Evolutionary conservation across 1,140 invertebrate genomes (phyloP), one percentile per base, ranked within the genome.

Genomic region (Drosophila orosa): DNA sequence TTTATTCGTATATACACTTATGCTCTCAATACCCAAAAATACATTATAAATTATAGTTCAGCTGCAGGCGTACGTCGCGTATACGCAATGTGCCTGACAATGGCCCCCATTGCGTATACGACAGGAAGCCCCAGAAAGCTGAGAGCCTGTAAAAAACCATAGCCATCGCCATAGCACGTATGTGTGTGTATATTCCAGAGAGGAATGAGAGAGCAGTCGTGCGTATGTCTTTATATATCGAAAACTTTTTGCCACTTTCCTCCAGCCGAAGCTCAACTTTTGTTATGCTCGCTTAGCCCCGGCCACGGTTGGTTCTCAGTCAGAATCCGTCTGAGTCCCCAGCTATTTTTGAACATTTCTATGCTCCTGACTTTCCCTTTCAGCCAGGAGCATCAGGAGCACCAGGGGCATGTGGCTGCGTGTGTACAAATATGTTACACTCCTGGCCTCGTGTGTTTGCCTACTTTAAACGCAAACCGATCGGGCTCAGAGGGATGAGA

Each of bases 221-320:
- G 82, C 82, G 82, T 85, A 74, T 82, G 82, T 81, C 82, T 85
- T 82, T 85, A 87, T 86, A 86, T 87, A 85, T 87, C 78, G 55
- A 85, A 86, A 86, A 86, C 44, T 86, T 86, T 86, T 87, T 87
- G 75, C 83, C 82, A 86, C 83, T 86, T 82, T 86, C 83, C 69
- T 82, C 65, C 65, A 68, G 69, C 57, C 78, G 42, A 35, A 66
- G 82, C 83, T 87, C 82, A 86, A 87, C 83, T 86, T 86, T 86
- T 87, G 82, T 86, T 87, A 87, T 86, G 78, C 79, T 66, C 83
- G 83, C 75, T 87, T 87, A 83, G 69, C 59, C 44, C 45, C 33
- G 42, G 63, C 50, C 27, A 69, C 27, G 65, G 15, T 52, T 35
- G 65, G 15, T 52, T 35, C 29, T 22, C 17, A 15, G 29, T n/a